phyloP scores from a whole-genome alignment of 2,888 invertebrate genomes.

The Cheilosia urbana region DNA sequence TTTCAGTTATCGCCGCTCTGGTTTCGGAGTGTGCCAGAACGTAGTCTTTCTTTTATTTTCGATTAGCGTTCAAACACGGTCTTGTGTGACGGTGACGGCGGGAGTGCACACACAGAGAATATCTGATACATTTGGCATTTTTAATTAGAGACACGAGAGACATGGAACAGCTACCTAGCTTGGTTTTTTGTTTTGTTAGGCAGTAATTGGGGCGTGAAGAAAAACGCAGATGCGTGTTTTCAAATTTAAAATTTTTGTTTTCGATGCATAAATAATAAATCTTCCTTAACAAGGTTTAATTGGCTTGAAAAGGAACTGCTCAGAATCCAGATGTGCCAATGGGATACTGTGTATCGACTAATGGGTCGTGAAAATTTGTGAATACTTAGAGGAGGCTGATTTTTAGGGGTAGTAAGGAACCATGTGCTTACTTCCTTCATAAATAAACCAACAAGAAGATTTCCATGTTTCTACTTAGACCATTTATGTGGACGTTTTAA shows the following conservation, averaged over 20 bases:
- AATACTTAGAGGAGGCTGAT: too few relatives aligned
- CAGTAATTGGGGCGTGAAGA: conserved; percentile 66
- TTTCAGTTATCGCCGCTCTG: neutral
- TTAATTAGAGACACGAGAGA: conserved; percentile 51
- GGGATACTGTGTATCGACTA: too few relatives aligned
- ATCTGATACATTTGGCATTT: conserved; percentile 46
- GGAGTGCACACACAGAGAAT: conserved; percentile 18
- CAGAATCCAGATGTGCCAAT: too few relatives aligned
- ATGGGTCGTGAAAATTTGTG: too few relatives aligned
- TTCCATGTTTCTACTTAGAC: too few relatives aligned
- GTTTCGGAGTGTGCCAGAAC: conserved; percentile 54
- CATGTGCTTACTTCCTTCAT: too few relatives aligned
- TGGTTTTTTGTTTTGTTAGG: neutral
- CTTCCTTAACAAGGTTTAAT: conserved; percentile 10
- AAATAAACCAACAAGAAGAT: too few relatives aligned
- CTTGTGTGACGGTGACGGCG: conserved; percentile 26
- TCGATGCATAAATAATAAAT: conserved; percentile 15
- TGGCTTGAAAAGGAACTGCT: neutral
- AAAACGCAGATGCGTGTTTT: conserved; percentile 64
- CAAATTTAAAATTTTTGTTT: neutral
- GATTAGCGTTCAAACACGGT: conserved; percentile 41
- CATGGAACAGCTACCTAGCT: neutral
- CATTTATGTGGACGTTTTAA: too few relatives aligned
- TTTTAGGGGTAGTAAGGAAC: too few relatives aligned
- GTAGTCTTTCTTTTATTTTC: conserved; percentile 12